Conservation (phyloP, 2,113 vertebrate genomes). For the Austrofundulus limnaeus region DNA sequence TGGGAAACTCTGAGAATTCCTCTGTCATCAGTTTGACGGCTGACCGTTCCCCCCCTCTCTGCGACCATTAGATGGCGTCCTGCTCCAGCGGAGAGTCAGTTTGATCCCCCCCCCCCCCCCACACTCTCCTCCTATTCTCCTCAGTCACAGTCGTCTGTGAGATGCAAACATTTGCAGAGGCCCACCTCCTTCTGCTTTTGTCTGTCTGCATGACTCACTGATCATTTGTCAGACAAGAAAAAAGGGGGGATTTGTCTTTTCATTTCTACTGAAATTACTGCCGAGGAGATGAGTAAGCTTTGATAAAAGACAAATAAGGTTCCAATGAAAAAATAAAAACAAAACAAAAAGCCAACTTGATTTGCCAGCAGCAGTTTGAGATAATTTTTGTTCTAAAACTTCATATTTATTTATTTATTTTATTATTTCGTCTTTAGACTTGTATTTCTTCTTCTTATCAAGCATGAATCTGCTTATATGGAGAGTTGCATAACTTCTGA, state of each 20-base stretch:
- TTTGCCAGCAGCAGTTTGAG: not conserved
- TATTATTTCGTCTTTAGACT: not conserved
- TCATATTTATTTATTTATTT: not conserved
- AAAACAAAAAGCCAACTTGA: not conserved
- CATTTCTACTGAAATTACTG: slow-evolving; percentile 13
- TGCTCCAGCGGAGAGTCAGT: not conserved
- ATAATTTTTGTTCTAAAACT: not conserved
- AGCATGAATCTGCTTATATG: not conserved
- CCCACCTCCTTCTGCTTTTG: slow-evolving; percentile 29
- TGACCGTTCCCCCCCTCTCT: not conserved
- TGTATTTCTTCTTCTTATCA: not conserved
- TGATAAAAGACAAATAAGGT: not conserved
- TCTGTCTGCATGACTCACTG: slow-evolving; percentile 30
- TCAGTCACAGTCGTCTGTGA: slow-evolving; percentile 26
- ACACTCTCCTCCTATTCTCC: not conserved
- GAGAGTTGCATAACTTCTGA: not conserved
- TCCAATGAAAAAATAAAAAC: not conserved
- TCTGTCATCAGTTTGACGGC: slow-evolving; percentile 13
- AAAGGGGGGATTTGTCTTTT: slow-evolving; percentile 5
- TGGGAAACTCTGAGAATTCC: slow-evolving; percentile 21
- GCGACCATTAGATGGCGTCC: slow-evolving; percentile 54
- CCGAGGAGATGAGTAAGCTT: slow-evolving; percentile 1
- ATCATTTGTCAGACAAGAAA: slow-evolving; percentile 19
- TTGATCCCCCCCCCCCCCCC: slow-evolving; percentile 9
- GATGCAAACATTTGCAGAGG: slow-evolving; percentile 45